phyloP scores from a whole-genome alignment of 2,797 vertebrate species.

The Pipistrellus pipistrellus region DNA sequence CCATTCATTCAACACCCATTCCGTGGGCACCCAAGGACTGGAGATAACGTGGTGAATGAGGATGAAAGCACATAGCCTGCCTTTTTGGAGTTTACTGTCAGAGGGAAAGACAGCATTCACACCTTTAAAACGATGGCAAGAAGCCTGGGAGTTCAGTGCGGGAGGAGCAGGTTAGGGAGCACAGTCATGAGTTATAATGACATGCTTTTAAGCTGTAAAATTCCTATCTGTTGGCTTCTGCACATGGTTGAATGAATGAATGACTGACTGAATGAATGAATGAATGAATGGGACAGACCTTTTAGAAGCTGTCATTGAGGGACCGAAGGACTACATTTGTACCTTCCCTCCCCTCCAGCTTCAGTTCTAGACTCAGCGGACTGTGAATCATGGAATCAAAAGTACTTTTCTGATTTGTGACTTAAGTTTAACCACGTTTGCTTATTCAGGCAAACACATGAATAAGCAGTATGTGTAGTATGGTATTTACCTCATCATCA shows the following conservation, averaged over 20 bases:
- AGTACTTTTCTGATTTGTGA: neutral
- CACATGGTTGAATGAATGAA: neutral
- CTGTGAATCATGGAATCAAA: neutral
- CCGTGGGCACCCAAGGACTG: too few species aligned
- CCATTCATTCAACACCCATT: conserved; percentile 1
- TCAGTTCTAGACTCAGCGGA: neutral
- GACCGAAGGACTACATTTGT: too few species aligned
- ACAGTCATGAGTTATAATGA: too few species aligned
- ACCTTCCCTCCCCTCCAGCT: neutral
- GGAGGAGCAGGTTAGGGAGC: neutral
- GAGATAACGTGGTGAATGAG: neutral
- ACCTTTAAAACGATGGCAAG: neutral
- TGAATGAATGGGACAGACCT: neutral
- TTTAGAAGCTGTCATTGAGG: neutral
- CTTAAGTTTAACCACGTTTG: neutral
- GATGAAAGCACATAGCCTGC: neutral
- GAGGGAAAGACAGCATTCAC: neutral
- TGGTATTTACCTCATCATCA: neutral
- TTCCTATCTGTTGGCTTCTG: too few species aligned
- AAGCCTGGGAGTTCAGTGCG: neutral
- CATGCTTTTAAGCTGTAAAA: too few species aligned
- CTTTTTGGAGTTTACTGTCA: neutral
- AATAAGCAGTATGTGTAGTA: neutral
- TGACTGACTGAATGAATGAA: neutral
- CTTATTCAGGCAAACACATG: neutral